Percentiles rank a stretch among this genome's conserved stretches.
Evolutionary conservation across 1,140 invertebrate genomes (phyloP).

Genomic region (Caenorhabditis elegans): DNA sequence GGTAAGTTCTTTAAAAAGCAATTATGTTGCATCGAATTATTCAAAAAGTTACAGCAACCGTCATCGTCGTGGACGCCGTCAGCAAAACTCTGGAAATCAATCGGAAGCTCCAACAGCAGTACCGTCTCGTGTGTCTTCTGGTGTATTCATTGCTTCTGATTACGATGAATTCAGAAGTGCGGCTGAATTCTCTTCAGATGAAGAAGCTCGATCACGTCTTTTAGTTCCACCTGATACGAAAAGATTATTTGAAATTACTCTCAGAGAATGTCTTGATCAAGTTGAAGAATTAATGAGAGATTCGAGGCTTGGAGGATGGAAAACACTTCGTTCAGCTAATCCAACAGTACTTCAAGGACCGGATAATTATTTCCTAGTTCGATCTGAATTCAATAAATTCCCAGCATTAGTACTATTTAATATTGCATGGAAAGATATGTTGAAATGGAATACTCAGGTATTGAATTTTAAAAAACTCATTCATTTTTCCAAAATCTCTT

Average conservation of each 20-base stretch:
- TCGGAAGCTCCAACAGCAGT: neutral
- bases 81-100: conserved; percentile 12
- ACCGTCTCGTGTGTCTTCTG: neutral
- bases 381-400: neutral
- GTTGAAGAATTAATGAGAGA: conserved; percentile 3
- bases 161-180: conserved; percentile 3
- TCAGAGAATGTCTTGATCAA: neutral
- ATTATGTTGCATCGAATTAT: no score
- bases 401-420: neutral
- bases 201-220: neutral
- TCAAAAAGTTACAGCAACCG: neutral
- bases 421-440: conserved; percentile 15
- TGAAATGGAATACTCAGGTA: conserved; percentile 11
- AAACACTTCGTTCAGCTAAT: neutral
- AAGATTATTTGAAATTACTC: neutral
- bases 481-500: neutral
- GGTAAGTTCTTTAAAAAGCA: no score
- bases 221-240: neutral
- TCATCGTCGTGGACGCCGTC: conserved; percentile 3
- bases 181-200: conserved; percentile 7
- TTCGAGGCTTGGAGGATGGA: conserved; percentile 1
- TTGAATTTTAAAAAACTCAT: neutral
- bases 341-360: conserved; percentile 3
- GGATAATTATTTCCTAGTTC: conserved; percentile 5
- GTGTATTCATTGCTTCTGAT: neutral